Conservation (phyloP, 2,113 vertebrate genomes). For the Pardalotus punctatus region DNA sequence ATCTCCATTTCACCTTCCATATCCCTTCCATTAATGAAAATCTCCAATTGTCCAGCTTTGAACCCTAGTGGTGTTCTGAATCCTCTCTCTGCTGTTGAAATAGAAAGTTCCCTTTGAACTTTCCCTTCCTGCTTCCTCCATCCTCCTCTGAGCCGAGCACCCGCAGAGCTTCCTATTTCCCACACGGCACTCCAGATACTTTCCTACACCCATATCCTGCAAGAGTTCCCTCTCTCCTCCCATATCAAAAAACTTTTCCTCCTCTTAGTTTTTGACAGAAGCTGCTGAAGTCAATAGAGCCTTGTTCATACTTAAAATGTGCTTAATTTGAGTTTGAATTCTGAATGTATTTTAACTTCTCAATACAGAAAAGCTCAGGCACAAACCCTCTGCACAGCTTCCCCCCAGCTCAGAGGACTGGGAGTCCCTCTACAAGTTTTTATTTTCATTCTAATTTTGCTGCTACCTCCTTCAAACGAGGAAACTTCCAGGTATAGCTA, state of each 20-base stretch:
- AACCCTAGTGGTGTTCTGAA: background rate
- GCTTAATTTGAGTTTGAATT: background rate
- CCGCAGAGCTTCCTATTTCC: background rate
- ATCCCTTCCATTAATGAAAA: background rate
- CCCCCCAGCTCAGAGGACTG: background rate
- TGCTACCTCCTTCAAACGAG: background rate
- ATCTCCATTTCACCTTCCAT: background rate
- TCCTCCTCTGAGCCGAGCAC: background rate
- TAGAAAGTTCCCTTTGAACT: background rate
- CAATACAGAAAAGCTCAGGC: background rate
- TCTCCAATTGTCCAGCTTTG: background rate
- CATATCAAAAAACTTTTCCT: background rate
- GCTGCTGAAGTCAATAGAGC: background rate
- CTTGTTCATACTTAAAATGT: background rate
- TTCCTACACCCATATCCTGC: background rate
- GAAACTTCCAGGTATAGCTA: background rate
- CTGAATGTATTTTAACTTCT: background rate
- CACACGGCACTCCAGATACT: accelerated
- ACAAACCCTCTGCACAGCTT: background rate
- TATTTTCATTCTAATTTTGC: background rate
- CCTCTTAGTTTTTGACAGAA: background rate
- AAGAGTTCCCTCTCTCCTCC: background rate
- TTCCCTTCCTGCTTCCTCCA: background rate
- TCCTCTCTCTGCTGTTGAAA: background rate
- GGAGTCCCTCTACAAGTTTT: background rate